Evolutionary conservation across 2,888 invertebrate species (phyloP).

Genomic region (Philaethria dido): DNA sequence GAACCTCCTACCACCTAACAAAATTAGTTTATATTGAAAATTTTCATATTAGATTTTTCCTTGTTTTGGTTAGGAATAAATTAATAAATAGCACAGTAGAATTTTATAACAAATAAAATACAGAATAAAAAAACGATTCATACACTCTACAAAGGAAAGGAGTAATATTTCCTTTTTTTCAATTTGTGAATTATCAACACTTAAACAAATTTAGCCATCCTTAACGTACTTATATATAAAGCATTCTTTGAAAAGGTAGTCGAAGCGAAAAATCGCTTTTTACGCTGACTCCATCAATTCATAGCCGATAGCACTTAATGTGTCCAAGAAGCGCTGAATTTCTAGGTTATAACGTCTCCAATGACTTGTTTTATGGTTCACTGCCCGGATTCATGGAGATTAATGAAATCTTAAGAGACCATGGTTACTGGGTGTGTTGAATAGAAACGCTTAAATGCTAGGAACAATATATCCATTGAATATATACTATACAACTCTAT

Average conservation of each 20-base stretch:
- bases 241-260: conserved; percentile 4
- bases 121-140: too few relatives aligned
- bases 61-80: too few relatives aligned
- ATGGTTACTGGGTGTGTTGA: background rate
- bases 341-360: conserved; percentile 54
- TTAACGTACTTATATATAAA: background rate
- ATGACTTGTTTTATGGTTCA: conserved; percentile 53
- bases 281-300: conserved; percentile 47
- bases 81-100: too few relatives aligned
- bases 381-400: conserved; percentile 46
- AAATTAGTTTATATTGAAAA: too few relatives aligned
- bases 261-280: conserved; percentile 38
- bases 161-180: background rate
- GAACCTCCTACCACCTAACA: too few relatives aligned
- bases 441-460: background rate
- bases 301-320: conserved; percentile 49
- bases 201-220: background rate
- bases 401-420: conserved; percentile 47
- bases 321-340: conserved; percentile 49
- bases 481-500: too few relatives aligned
- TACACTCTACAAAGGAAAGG: too few relatives aligned
- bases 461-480: background rate
- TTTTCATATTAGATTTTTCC: too few relatives aligned
- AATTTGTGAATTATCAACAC: background rate
- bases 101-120: too few relatives aligned